Percentiles rank a stretch among this genome's conserved stretches.
Evolutionary conservation across 2,113 vertebrate genomes (phyloP).

Genomic region (Grus americana): DNA sequence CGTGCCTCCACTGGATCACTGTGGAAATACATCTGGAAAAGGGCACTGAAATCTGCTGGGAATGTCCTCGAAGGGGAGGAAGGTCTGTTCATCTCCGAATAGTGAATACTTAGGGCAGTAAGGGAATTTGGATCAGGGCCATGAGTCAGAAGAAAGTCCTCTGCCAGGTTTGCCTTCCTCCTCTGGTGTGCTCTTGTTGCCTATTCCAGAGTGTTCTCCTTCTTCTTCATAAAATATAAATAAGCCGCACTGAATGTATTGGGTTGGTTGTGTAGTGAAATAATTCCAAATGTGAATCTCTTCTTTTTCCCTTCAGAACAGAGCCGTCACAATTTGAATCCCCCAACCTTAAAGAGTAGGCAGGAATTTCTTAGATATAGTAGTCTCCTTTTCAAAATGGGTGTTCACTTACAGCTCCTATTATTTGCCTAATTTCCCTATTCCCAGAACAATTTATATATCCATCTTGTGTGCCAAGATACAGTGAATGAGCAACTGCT

Average conservation of each 20-base stretch:
- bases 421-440: background rate
- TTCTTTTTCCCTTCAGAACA: background rate
- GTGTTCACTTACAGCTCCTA: background rate
- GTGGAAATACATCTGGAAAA: background rate
- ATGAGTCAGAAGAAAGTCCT: background rate
- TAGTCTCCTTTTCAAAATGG: background rate
- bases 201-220: background rate
- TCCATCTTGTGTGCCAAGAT: conserved; percentile 4
- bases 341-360: background rate
- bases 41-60: background rate
- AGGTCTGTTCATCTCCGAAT: background rate
- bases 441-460: background rate
- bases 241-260: background rate
- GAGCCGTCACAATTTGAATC: background rate
- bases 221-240: background rate
- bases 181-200: background rate
- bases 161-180: background rate
- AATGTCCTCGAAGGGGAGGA: background rate
- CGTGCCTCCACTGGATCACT: fast-evolving
- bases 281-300: background rate
- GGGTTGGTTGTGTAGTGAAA: background rate
- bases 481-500: conserved; percentile 4
- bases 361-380: background rate
- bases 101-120: no score
- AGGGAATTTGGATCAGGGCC: background rate